Evolutionary conservation across 2,888 invertebrate genomes (phyloP).

Genomic region (Odontomyia ornata): DNA sequence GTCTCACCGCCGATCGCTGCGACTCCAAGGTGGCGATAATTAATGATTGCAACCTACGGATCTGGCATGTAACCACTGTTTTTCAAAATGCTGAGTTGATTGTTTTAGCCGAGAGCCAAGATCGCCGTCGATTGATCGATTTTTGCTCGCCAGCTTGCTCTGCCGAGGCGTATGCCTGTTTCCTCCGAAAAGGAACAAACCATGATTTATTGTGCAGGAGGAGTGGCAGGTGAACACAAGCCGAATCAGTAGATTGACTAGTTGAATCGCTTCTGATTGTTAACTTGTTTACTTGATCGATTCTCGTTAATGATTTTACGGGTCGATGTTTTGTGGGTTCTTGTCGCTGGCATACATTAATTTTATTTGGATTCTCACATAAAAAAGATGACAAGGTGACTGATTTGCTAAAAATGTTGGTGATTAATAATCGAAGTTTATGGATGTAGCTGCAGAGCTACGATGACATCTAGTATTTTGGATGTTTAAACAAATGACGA

Average conservation of each 20-base stretch:
- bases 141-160: constrained; percentile 38
- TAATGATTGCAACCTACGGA: constrained; percentile 47
- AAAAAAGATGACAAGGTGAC: constrained; percentile 44
- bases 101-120: constrained; percentile 46
- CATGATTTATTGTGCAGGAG: constrained; percentile 46
- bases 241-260: constrained; percentile 45
- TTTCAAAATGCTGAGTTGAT: constrained; percentile 48
- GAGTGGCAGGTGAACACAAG: constrained; percentile 46
- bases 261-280: constrained; percentile 49
- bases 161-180: not conserved
- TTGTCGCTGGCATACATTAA: constrained; percentile 31
- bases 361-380: constrained; percentile 29
- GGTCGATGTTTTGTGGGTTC: constrained; percentile 22
- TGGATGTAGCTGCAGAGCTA: not conserved
- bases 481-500: not conserved
- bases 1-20: not conserved
- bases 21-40: constrained; percentile 44
- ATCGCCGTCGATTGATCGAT: constrained; percentile 46
- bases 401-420: constrained; percentile 28
- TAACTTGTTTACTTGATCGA: constrained; percentile 42
- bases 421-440: constrained; percentile 16
- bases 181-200: constrained; percentile 18
- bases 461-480: not conserved
- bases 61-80: constrained; percentile 50
- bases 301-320: constrained; percentile 43